These are phyloP conservation scores for Capra hircus DNA, from an alignment of 2,113 vertebrate genomes.

Conservation along the genomic window DNA sequence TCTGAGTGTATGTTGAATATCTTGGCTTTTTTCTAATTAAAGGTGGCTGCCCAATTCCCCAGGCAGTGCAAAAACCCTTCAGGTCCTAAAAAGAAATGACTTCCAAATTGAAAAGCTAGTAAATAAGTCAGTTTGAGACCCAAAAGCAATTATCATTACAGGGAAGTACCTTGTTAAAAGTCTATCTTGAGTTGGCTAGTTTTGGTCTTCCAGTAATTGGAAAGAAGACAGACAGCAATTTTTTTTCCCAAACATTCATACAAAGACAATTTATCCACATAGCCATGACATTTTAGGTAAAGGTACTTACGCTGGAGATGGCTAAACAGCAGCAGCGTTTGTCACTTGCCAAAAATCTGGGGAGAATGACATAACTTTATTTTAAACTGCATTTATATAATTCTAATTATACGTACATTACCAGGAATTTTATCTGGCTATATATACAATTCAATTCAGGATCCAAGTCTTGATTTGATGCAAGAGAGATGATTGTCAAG, in stretches of 20 bases:
- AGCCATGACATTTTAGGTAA: neutral
- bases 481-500: neutral
- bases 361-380: neutral
- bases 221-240: neutral
- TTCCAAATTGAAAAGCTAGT: constrained; percentile 32
- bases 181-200: constrained; percentile 19
- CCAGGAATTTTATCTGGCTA: neutral
- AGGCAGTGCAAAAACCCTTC: constrained; percentile 1
- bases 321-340: neutral
- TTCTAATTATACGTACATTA: neutral
- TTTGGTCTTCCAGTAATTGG: neutral
- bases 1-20: constrained; percentile 28
- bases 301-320: neutral
- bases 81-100: constrained; percentile 59
- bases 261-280: neutral
- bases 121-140: constrained; percentile 39
- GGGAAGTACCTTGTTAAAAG: constrained; percentile 29
- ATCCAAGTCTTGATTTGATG: neutral
- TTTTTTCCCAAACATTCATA: neutral
- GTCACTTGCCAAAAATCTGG: neutral
- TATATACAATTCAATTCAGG: neutral
- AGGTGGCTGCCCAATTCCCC: neutral
- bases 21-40: constrained; percentile 53
- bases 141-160: constrained; percentile 50
- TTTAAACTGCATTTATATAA: neutral